These are phyloP conservation scores for Chrosomus eos DNA, from an alignment of 2,797 vertebrate species.

Conservation along the genomic window DNA sequence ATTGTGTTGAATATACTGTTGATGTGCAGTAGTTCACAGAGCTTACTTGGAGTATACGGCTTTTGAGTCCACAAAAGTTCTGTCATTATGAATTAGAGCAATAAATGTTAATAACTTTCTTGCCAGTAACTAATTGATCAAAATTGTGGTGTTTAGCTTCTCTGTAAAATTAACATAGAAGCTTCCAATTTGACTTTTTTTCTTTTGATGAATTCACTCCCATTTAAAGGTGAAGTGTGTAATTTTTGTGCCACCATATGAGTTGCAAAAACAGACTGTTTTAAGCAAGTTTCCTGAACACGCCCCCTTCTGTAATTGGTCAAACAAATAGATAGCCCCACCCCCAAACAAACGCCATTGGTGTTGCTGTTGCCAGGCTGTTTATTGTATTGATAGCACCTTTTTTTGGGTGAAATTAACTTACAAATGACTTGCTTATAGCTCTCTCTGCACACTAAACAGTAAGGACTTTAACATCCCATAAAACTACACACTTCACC, in stretches of 20 bases:
- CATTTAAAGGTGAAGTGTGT: not conserved
- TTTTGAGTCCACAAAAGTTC: not conserved
- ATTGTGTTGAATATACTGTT: not conserved
- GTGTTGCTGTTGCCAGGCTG: not conserved
- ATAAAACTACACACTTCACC: slow-evolving; percentile 4
- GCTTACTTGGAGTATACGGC: not conserved
- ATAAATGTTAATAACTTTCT: not conserved
- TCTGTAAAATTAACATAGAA: not conserved
- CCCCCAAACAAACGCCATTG: not conserved
- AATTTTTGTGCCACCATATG: not conserved
- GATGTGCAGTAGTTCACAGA: not conserved
- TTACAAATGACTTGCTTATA: too few relatives aligned
- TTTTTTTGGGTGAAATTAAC: not conserved
- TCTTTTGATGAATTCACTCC: not conserved
- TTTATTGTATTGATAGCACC: not conserved
- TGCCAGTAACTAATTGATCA: not conserved
- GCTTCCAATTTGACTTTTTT: not conserved
- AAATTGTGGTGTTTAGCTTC: not conserved
- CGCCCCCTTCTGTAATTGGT: not conserved
- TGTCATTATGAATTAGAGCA: not conserved
- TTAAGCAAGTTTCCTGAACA: not conserved
- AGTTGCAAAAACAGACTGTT: not conserved
- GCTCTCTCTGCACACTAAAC: not conserved
- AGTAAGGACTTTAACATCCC: not conserved
- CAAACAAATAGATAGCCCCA: not conserved